phyloP scores from a whole-genome alignment of 2,797 vertebrate species.

The Lagodon rhomboides region DNA sequence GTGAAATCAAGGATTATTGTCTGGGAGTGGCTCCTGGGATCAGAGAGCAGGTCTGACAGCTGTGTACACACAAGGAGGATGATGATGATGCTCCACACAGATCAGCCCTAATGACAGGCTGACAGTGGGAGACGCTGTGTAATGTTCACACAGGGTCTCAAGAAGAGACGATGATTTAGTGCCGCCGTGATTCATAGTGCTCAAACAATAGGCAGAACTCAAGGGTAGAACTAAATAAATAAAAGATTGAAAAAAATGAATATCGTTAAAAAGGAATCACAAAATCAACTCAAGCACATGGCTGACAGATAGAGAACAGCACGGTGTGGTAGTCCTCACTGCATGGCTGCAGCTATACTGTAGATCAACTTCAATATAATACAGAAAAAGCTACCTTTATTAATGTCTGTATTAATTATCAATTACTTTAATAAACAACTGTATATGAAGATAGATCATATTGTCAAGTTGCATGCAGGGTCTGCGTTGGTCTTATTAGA shows the following conservation, averaged over 20 bases:
- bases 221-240: background rate
- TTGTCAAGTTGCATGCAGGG: slow-evolving; percentile 4
- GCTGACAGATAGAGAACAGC: background rate
- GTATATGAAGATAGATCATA: background rate
- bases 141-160: slow-evolving; percentile 7
- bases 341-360: background rate
- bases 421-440: slow-evolving; percentile 3
- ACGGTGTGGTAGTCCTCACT: background rate
- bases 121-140: background rate
- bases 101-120: background rate
- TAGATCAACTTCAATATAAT: slow-evolving; percentile 26
- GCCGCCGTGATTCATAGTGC: background rate
- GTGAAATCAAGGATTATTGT: slow-evolving; percentile 48
- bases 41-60: slow-evolving; percentile 25
- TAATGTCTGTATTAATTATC: slow-evolving; percentile 3
- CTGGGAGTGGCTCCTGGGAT: slow-evolving; percentile 7
- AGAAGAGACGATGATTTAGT: background rate
- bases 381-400: background rate
- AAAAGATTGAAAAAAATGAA: background rate
- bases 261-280: background rate
- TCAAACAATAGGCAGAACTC: background rate
- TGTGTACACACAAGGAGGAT: slow-evolving; percentile 30
- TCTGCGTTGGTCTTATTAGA: background rate
- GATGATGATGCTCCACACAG: slow-evolving; percentile 34
- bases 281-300: background rate